phyloP scores from a whole-genome alignment of 2,888 invertebrate species.

The Biston stratarius region DNA sequence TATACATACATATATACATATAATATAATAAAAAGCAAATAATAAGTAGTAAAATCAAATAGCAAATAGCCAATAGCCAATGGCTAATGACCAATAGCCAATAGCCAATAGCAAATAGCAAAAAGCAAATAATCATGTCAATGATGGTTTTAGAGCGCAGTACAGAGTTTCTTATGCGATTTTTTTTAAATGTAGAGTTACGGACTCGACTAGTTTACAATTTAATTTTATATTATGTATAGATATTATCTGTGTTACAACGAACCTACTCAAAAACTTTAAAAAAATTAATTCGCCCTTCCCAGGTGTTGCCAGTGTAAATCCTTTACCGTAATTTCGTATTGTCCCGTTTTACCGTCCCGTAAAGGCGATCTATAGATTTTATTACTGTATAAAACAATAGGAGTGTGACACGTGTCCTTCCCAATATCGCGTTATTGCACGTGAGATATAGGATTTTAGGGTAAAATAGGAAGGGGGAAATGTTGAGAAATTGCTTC shows the following conservation, averaged over 20 bases:
- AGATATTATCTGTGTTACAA: not conserved
- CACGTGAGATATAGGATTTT: constrained; percentile 6
- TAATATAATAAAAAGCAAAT: no score
- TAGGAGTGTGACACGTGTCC: constrained; percentile 50
- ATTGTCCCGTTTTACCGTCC: constrained; percentile 44
- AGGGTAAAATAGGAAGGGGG: constrained; percentile 2
- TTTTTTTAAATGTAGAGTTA: no score
- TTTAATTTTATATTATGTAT: no score
- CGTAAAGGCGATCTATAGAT: constrained; percentile 46
- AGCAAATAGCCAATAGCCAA: no score
- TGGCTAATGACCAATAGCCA: no score
- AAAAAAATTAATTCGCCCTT: not conserved
- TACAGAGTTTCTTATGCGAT: no score
- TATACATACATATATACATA: no score
- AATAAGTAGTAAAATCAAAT: no score
- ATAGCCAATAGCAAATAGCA: no score
- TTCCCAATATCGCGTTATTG: constrained; percentile 34
- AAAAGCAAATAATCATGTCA: no score
- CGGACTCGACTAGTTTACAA: no score
- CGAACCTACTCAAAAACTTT: not conserved
- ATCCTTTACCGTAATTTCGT: constrained; percentile 49
- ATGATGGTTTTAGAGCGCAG: no score
- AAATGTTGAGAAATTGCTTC: not conserved
- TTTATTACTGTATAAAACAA: constrained; percentile 53
- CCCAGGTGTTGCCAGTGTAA: constrained; percentile 25